Base-by-base conservation (phyloP, 2,888 invertebrate species). In the Aspidapion aeneum region DNA sequence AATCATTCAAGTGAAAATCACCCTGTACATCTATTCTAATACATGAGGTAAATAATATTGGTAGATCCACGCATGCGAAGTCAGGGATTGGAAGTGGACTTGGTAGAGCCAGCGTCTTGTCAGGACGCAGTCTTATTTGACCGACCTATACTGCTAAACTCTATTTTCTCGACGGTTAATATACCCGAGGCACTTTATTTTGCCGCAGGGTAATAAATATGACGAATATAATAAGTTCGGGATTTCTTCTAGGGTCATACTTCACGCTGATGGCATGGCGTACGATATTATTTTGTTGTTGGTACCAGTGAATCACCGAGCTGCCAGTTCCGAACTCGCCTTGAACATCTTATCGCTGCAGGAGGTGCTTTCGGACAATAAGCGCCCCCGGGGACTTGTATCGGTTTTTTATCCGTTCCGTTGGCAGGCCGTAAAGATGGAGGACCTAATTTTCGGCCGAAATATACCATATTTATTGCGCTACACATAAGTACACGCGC, bases 371-470 rank as follows among this genome's bases (percentile, higher is more conserved):
- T 73, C 75, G 75, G 74, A 78, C 77, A 77, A 77, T 78, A 69
- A 74, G 74, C 74, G 74, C 74, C 75, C 74, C 75, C 35, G 35
- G 35, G 68, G 73, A 74, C 74, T 76, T 74, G 75, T 76, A 76
- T 75, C 75, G 72, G 74, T 77, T 76, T 77, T 78, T 78, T 77
- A 75, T 77, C 73, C 74, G 73, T 73, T 75, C 73, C 72, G 76
- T 77, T 77, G 76, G 76, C 77, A 77, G 77, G 75, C 77, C 75
- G 77, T 78, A 78, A 78, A 78, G 75, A 78, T 75, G 75, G 74
- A 77, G 77, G 74, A 77, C 77, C 78, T 78, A 78, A 78, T 78
- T 78, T 78, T 76, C 75, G 73, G 71, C 69, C 74, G 76, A 77
- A 75, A 76, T 77, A 52, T n/a, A 3, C 5, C 17, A 52, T 17